These are phyloP conservation scores for Eleutherodactylus coqui DNA, from an alignment of 2,797 vertebrate species.

Conservation along the genomic window DNA sequence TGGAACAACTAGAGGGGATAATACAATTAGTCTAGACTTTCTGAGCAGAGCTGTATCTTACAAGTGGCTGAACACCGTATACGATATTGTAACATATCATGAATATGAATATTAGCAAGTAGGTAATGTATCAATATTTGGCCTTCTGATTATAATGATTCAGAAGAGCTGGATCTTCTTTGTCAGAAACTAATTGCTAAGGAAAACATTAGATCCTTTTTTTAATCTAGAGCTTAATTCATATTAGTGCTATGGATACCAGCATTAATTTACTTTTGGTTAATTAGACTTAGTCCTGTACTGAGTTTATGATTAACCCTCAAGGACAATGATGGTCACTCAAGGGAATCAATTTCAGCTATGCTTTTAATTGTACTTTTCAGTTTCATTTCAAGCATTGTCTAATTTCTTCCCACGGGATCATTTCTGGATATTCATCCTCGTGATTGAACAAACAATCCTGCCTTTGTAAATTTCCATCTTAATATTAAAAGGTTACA, in stretches of 20 bases:
- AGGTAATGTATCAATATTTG: background rate
- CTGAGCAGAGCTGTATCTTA: background rate
- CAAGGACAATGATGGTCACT: constrained; percentile 14
- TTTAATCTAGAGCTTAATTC: background rate
- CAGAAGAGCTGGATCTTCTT: background rate
- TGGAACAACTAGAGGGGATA: too few relatives aligned
- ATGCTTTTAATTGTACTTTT: constrained; percentile 32
- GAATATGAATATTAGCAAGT: background rate
- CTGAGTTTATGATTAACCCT: constrained; percentile 17
- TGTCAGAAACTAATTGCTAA: background rate
- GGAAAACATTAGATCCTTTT: background rate
- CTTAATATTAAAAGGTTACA: constrained; percentile 51
- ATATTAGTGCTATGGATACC: background rate
- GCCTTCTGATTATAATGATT: background rate
- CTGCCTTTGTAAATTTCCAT: constrained; percentile 26
- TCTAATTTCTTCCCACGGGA: constrained; percentile 4
- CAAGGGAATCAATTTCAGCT: background rate
- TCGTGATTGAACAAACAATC: constrained; percentile 1
- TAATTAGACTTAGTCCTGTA: constrained; percentile 32
- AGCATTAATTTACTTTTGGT: constrained; percentile 30
- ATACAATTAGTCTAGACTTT: too few relatives aligned
- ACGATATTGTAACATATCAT: background rate
- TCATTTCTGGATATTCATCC: constrained; percentile 4
- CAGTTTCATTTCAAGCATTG: constrained; percentile 14
- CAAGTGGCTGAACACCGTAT: background rate